Evolutionary conservation across 1,140 invertebrate genomes (phyloP).

Genomic region (Tetramorium simillimum): DNA sequence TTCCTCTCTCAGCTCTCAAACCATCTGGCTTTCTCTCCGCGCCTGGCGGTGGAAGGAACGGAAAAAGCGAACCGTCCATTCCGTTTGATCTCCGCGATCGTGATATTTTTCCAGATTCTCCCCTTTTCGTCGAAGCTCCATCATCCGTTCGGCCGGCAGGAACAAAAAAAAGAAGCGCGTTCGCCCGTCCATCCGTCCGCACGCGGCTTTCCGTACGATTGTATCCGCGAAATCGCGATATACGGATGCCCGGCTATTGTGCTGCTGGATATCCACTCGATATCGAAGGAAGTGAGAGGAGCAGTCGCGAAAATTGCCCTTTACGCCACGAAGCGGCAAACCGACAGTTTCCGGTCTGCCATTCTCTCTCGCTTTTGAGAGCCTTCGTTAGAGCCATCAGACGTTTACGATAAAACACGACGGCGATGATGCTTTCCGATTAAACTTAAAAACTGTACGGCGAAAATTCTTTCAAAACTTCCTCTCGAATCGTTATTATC

Average conservation of each 20-base stretch:
- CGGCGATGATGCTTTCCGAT: not conserved
- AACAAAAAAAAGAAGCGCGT: conserved; percentile 58
- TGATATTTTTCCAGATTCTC: conserved; percentile 74
- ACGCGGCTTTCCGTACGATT: conserved; percentile 37
- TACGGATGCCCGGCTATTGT: conserved; percentile 8
- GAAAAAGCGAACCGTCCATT: conserved; percentile 59
- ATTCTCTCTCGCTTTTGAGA: conserved; percentile 8
- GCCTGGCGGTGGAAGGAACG: conserved; percentile 21
- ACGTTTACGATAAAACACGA: not conserved
- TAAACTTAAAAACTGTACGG: not conserved
- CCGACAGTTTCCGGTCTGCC: conserved; percentile 25
- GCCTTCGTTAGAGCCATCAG: not conserved
- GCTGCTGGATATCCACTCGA: conserved; percentile 26
- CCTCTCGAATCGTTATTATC: not conserved
- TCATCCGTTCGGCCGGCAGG: conserved; percentile 43
- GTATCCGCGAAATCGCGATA: conserved; percentile 43
- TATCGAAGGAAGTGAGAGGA: conserved; percentile 44
- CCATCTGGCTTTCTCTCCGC: conserved; percentile 36
- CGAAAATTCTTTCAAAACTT: not conserved
- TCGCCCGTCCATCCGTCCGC: not conserved
- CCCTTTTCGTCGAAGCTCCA: conserved; percentile 25
- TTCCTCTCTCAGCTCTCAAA: conserved; percentile 1
- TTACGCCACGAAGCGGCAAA: conserved; percentile 20
- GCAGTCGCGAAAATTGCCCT: conserved; percentile 50
- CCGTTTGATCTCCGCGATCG: conserved; percentile 70